These are phyloP conservation scores for Drosophila anomalata DNA, from an alignment of 2,888 invertebrate species.

Conservation along the genomic window DNA sequence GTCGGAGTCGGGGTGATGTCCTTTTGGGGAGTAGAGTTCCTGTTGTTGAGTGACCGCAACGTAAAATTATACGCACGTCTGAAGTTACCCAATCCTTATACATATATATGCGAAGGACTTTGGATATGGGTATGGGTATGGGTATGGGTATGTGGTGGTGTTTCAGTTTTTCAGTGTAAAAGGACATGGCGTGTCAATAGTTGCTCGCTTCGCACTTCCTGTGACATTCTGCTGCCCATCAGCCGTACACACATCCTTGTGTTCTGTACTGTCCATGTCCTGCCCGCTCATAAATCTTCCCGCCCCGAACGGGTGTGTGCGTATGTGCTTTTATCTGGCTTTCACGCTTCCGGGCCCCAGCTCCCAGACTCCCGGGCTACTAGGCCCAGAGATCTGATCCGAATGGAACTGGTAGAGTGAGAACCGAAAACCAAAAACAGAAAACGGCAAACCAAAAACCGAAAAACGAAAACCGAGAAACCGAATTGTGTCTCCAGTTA, in stretches of 20 bases:
- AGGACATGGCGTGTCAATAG: constrained; percentile 74
- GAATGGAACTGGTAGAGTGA: background rate
- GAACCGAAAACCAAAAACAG: background rate
- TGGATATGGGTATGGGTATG: constrained; percentile 20
- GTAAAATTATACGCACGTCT: constrained; percentile 78
- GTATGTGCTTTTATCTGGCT: constrained; percentile 74
- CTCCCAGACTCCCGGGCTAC: background rate
- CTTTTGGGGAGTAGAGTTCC: constrained; percentile 1
- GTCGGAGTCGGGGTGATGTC: constrained; percentile 5
- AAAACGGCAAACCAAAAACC: background rate
- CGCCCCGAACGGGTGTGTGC: constrained; percentile 45
- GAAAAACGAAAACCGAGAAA: constrained; percentile 41
- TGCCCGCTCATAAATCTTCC: constrained; percentile 70
- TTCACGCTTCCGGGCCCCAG: constrained; percentile 71
- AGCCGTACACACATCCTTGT: constrained; percentile 35
- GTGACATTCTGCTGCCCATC: constrained; percentile 62
- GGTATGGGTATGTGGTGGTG: constrained; percentile 26
- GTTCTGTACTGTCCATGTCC: constrained; percentile 43
- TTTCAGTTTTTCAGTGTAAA: background rate
- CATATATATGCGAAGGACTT: constrained; percentile 29
- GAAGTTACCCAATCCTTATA: constrained; percentile 60
- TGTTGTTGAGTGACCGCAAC: constrained; percentile 56
- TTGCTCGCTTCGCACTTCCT: constrained; percentile 57
- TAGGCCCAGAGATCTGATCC: constrained; percentile 16
- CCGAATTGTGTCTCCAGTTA: constrained; percentile 66